Conservation (phyloP, 1,140 invertebrate genomes). For the Homalodisca vitripennis region DNA sequence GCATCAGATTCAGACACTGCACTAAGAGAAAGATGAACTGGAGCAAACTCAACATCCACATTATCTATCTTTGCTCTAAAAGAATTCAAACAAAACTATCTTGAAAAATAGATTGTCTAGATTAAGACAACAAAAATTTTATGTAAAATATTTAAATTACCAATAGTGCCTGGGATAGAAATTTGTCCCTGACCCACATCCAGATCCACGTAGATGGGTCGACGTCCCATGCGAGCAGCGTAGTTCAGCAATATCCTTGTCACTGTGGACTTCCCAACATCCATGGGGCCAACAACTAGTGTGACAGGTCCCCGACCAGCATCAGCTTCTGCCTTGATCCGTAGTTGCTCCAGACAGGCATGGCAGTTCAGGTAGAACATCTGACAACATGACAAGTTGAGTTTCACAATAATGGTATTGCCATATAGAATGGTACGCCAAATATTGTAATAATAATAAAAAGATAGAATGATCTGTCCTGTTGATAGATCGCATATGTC, state of each 20-base stretch:
- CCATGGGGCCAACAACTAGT: conserved; percentile 91
- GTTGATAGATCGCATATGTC: too few species aligned
- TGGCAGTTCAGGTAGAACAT: conserved; percentile 90
- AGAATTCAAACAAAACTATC: too few species aligned
- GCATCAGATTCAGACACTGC: too few species aligned
- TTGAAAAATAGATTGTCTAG: too few species aligned
- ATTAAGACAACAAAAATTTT: too few species aligned
- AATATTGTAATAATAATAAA: too few species aligned
- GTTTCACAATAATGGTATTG: neutral
- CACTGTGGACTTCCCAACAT: conserved; percentile 96
- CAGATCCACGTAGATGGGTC: conserved; percentile 91
- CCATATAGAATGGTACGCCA: too few species aligned
- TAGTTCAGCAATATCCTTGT: conserved; percentile 91
- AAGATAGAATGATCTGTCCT: too few species aligned
- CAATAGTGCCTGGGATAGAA: conserved; percentile 89
- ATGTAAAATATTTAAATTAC: too few species aligned
- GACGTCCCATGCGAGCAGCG: conserved; percentile 79
- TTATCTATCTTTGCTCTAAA: too few species aligned
- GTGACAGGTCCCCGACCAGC: conserved; percentile 76
- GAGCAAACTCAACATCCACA: too few species aligned
- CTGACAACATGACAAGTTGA: conserved; percentile 35
- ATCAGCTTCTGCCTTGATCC: conserved; percentile 72
- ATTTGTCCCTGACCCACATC: conserved; percentile 96
- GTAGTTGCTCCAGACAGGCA: conserved; percentile 86
- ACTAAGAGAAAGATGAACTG: too few species aligned